Evolutionary conservation across 2,888 invertebrate genomes (phyloP).

Genomic region (Limnephilus lunatus): DNA sequence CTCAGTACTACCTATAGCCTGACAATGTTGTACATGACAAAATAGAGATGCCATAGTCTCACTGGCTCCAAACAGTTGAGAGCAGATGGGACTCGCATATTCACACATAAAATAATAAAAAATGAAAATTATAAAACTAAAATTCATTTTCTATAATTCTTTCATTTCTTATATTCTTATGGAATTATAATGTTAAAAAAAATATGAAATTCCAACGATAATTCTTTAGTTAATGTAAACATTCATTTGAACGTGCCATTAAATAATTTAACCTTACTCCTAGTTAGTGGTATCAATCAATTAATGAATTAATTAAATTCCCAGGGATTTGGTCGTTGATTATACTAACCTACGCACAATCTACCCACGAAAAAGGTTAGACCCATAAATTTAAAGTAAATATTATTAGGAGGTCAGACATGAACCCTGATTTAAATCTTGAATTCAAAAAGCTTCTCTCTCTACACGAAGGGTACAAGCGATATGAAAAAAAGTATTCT

Average conservation of each 20-base stretch:
- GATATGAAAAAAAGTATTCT: background rate
- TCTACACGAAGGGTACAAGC: background rate
- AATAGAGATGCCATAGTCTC: too few relatives aligned
- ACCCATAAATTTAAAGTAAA: conserved; percentile 8
- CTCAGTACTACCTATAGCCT: too few relatives aligned
- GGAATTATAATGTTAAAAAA: too few relatives aligned
- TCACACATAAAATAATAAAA: too few relatives aligned
- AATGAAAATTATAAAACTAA: too few relatives aligned
- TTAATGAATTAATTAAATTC: background rate
- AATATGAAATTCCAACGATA: too few relatives aligned
- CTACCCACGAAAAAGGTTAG: conserved; percentile 1
- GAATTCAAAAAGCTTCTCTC: background rate
- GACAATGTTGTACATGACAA: too few relatives aligned
- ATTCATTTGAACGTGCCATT: background rate
- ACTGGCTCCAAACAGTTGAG: too few relatives aligned
- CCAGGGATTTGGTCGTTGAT: background rate
- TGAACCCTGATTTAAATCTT: background rate
- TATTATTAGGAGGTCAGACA: background rate
- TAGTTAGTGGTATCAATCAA: background rate
- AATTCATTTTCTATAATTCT: too few relatives aligned
- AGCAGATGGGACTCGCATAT: too few relatives aligned
- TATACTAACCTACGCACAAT: background rate
- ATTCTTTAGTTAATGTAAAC: background rate
- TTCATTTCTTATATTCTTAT: too few relatives aligned
- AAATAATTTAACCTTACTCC: background rate